Evolutionary conservation across 2,797 vertebrate species (phyloP).

Genomic region (Centropyge bicolor): DNA sequence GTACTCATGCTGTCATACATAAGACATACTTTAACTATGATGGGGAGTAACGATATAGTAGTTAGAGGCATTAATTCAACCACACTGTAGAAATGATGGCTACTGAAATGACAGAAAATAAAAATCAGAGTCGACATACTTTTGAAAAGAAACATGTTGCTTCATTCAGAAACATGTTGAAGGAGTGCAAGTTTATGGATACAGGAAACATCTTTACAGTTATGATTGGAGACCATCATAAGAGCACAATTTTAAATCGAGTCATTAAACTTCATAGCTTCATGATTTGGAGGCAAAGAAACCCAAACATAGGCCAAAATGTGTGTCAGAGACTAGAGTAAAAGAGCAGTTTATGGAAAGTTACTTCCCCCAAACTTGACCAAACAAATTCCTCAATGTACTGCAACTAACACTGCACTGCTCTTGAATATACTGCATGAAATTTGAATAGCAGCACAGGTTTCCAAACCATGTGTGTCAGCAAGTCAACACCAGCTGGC

Average conservation of each 20-base stretch:
- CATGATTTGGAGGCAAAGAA: conserved; percentile 33
- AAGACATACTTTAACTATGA: background rate
- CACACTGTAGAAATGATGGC: background rate
- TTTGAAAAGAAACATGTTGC: conserved; percentile 59
- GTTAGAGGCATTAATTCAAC: conserved; percentile 10
- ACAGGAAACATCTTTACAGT: conserved; percentile 56
- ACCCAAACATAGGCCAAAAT: background rate
- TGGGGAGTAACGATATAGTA: background rate
- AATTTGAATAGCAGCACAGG: conserved; percentile 21
- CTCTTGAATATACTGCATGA: conserved; percentile 34
- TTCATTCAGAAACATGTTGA: conserved; percentile 66
- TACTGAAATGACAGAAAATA: conserved; percentile 7
- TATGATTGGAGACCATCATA: conserved; percentile 41
- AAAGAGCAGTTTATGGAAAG: conserved; percentile 20
- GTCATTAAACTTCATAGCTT: conserved; percentile 31
- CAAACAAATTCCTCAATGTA: background rate
- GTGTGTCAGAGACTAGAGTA: conserved; percentile 6
- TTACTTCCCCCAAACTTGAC: background rate
- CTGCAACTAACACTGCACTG: conserved; percentile 10
- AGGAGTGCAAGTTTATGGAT: conserved; percentile 50
- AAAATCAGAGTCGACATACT: conserved; percentile 35
- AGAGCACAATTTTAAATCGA: conserved; percentile 40
- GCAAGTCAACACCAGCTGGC: conserved; percentile 38
- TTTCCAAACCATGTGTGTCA: conserved; percentile 29
- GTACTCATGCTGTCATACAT: background rate